Percentiles rank a stretch among this genome's conserved stretches.
These are phyloP conservation scores for Stylophora pistillata DNA, from an alignment of 64 coral and sea anemone species.

Conservation along the genomic window DNA sequence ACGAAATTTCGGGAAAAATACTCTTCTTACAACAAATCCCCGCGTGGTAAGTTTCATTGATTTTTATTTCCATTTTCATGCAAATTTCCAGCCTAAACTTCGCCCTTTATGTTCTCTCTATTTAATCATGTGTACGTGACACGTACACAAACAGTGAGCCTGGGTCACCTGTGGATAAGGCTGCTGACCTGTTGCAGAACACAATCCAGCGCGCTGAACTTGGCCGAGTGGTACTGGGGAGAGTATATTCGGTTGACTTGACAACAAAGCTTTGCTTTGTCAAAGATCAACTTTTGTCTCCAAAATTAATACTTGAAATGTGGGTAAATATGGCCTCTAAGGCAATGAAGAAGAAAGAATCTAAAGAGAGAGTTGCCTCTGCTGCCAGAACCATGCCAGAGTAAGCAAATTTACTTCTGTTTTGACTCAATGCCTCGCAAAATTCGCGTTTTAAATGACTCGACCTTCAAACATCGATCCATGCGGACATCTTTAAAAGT, in stretches of 20 bases:
- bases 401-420: constrained; percentile 48
- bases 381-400: constrained; percentile 77
- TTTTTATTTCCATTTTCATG: too few relatives aligned
- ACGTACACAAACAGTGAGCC: too few relatives aligned
- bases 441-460: neutral
- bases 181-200: too few relatives aligned
- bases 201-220: neutral
- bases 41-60: too few relatives aligned
- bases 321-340: constrained; percentile 85
- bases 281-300: neutral
- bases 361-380: constrained; percentile 88
- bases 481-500: neutral
- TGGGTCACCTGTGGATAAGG: too few relatives aligned
- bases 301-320: constrained; percentile 14
- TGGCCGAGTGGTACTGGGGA: neutral
- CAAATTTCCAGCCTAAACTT: too few relatives aligned
- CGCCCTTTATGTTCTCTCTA: too few relatives aligned
- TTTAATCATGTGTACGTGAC: too few relatives aligned
- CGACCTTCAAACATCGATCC: neutral
- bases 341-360: constrained; percentile 98
- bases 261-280: constrained; percentile 41
- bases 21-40: too few relatives aligned
- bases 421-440: neutral
- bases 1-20: too few relatives aligned
- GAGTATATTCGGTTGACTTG: constrained; percentile 5